These are phyloP conservation scores for Stenopsyche tienmushanensis DNA, from an alignment of 1,140 invertebrate genomes.

Conservation along the genomic window DNA sequence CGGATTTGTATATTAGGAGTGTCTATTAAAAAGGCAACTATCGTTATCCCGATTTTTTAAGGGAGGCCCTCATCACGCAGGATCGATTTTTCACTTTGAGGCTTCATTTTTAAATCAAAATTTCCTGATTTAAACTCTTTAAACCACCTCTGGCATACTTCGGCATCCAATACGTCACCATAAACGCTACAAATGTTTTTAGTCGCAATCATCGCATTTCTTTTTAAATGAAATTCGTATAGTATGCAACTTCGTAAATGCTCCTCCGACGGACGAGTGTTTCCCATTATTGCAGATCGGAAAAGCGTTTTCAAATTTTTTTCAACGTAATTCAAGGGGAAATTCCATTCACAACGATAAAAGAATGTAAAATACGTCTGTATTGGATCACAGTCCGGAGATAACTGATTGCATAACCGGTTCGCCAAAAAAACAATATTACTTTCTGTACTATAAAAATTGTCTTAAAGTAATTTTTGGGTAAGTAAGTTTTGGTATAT, in stretches of 20 bases:
- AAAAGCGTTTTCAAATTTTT: too few species aligned
- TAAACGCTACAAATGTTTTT: not conserved
- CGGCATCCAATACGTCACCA: not conserved
- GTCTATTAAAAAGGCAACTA: too few species aligned
- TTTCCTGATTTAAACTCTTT: not conserved
- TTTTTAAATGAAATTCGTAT: not conserved
- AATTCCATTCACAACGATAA: too few species aligned
- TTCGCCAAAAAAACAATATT: not conserved
- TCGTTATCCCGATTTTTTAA: too few species aligned
- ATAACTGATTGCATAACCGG: not conserved
- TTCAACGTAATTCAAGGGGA: too few species aligned
- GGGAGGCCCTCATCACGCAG: not conserved
- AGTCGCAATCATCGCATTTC: not conserved
- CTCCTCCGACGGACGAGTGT: not conserved
- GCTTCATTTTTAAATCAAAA: not conserved
- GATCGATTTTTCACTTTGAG: not conserved
- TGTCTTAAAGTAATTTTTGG: too few species aligned
- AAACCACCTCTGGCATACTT: not conserved
- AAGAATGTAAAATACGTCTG: not conserved
- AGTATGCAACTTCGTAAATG: not conserved
- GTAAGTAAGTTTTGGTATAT: too few species aligned
- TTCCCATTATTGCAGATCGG: too few species aligned
- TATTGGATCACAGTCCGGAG: not conserved
- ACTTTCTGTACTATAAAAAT: too few species aligned
- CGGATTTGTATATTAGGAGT: too few species aligned